These are phyloP conservation scores for Hemichromis elongatus DNA, from an alignment of 2,113 vertebrate species.

Conservation along the genomic window DNA sequence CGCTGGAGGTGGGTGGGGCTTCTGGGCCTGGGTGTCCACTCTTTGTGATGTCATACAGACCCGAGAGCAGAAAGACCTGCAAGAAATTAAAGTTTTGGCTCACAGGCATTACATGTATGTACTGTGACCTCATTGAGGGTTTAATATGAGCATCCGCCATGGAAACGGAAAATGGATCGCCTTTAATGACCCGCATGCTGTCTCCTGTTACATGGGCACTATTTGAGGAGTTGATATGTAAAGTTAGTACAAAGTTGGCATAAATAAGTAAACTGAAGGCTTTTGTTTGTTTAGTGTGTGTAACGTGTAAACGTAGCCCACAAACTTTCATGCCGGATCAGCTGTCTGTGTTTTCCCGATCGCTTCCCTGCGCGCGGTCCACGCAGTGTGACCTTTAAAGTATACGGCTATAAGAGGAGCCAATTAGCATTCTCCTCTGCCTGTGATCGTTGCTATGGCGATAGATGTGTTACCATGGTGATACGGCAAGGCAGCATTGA, in stretches of 20 bases:
- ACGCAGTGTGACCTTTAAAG: conserved; percentile 23
- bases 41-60: background rate
- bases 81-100: accelerated
- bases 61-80: background rate
- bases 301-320: background rate
- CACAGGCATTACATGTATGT: background rate
- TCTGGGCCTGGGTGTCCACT: background rate
- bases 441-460: conserved; percentile 58
- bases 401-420: conserved; percentile 25
- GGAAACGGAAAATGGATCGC: background rate
- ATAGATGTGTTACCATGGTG: conserved; percentile 54
- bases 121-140: background rate
- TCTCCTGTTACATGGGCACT: background rate
- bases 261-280: background rate
- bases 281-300: background rate
- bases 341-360: background rate
- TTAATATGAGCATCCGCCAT: background rate
- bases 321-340: background rate
- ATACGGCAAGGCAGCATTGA: conserved; percentile 17
- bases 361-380: background rate
- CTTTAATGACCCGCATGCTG: background rate
- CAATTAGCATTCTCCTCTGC: conserved; percentile 55
- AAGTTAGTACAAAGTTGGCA: background rate
- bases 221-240: background rate
- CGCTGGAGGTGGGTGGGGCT: background rate